Conservation (phyloP, 53 echinoderm and acorn worm genomes). For the Paelopatides confundens region DNA sequence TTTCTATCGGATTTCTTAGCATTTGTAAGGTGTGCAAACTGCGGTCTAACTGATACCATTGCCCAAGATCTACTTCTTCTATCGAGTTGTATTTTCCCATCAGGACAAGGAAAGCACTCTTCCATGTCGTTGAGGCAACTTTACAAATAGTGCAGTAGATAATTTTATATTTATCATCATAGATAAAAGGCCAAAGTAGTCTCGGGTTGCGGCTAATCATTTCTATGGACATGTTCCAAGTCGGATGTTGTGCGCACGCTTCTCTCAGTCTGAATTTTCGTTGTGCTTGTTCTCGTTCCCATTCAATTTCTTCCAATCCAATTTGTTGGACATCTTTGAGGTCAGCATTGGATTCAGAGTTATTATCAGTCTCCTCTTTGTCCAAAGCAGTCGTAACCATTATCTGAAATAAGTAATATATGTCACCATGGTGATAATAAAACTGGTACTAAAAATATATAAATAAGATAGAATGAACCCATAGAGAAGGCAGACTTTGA, state of each 20-base stretch:
- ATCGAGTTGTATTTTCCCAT: conserved; percentile 64
- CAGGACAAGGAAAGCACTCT: conserved; percentile 73
- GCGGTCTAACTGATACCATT: conserved; percentile 24
- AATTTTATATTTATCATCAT: conserved; percentile 65
- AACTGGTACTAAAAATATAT: too few relatives aligned
- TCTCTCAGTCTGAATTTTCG: not conserved
- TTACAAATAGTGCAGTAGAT: conserved; percentile 74
- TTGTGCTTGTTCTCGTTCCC: not conserved
- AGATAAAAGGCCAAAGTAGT: conserved; percentile 71
- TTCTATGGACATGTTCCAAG: conserved; percentile 12
- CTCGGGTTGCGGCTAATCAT: conserved; percentile 20
- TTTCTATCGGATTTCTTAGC: conserved; percentile 25
- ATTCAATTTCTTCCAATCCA: not conserved
- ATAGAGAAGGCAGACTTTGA: too few relatives aligned
- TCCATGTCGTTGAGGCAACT: conserved; percentile 80
- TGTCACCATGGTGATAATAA: too few relatives aligned
- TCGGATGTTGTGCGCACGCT: not conserved
- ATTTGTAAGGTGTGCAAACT: conserved; percentile 51
- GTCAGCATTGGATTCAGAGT: too few relatives aligned
- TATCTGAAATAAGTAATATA: too few relatives aligned
- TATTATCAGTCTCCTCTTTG: too few relatives aligned
- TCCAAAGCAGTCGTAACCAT: too few relatives aligned
- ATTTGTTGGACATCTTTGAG: too few relatives aligned
- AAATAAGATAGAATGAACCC: too few relatives aligned
- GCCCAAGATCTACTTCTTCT: conserved; percentile 52